phyloP scores from a whole-genome alignment of 2,888 invertebrate species.

The Epinotia demarniana region DNA sequence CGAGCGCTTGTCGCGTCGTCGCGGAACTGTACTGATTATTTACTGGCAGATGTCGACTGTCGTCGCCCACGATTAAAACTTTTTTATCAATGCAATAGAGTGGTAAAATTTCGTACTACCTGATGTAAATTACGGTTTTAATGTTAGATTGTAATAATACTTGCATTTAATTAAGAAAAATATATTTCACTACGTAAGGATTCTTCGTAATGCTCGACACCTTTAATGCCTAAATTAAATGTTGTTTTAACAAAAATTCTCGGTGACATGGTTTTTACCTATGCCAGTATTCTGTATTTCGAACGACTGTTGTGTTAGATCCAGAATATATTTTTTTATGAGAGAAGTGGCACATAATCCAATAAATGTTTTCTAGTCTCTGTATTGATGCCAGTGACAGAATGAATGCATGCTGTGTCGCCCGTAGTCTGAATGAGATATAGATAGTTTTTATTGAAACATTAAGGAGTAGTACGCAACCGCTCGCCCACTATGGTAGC shows the following conservation, averaged over 20 bases:
- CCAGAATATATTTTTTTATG: conserved; percentile 49
- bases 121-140: conserved; percentile 70
- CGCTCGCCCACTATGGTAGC: not conserved
- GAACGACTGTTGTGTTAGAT: conserved; percentile 55
- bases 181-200: conserved; percentile 66
- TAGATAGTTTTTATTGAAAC: not conserved
- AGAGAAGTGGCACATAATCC: conserved; percentile 51
- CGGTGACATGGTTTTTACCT: conserved; percentile 60
- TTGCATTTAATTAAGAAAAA: conserved; percentile 78
- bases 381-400: conserved; percentile 66
- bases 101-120: conserved; percentile 52
- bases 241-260: conserved; percentile 33
- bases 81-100: conserved; percentile 44
- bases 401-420: conserved; percentile 58
- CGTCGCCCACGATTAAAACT: conserved; percentile 13
- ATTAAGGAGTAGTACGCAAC: conserved; percentile 10
- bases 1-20: conserved; percentile 23
- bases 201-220: conserved; percentile 67
- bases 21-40: conserved; percentile 34
- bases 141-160: conserved; percentile 70
- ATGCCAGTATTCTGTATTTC: conserved; percentile 77
- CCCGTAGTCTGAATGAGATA: conserved; percentile 38
- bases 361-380: conserved; percentile 73
- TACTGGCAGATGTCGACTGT: conserved; percentile 16
- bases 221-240: conserved; percentile 56